Evolutionary conservation across 1,140 invertebrate species (phyloP).

Genomic region (Aphidius ervi): DNA sequence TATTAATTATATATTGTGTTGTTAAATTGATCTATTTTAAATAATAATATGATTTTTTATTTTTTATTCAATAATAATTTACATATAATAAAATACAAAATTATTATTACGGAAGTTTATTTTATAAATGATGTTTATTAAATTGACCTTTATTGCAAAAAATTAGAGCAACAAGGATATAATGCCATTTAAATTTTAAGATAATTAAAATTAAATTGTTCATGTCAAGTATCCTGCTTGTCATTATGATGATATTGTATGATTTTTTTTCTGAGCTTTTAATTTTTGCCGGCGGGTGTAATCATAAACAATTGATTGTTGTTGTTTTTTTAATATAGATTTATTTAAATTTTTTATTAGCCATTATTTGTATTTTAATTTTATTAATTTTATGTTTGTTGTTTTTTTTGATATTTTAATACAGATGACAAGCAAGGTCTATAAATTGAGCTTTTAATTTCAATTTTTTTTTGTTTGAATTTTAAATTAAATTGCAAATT

Average conservation of each 20-base stretch:
- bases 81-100: not conserved
- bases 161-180: constrained; percentile 17
- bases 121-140: not conserved
- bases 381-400: not conserved
- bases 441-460: constrained; percentile 15
- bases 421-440: constrained; percentile 4
- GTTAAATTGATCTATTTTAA: too few relatives aligned
- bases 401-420: constrained; percentile 2
- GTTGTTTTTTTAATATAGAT: too few relatives aligned
- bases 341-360: too few relatives aligned
- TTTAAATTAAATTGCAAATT: constrained; percentile 4
- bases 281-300: too few relatives aligned
- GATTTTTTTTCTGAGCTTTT: too few relatives aligned
- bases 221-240: too few relatives aligned
- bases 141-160: constrained; percentile 5
- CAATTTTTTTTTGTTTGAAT: not conserved
- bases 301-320: too few relatives aligned
- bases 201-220: too few relatives aligned
- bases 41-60: too few relatives aligned
- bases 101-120: constrained; percentile 15
- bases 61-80: constrained; percentile 3
- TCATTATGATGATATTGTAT: too few relatives aligned
- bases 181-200: not conserved
- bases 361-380: too few relatives aligned
- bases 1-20: too few relatives aligned